Conservation (phyloP, 2,797 vertebrate genomes). For the Thunnus albacares region DNA sequence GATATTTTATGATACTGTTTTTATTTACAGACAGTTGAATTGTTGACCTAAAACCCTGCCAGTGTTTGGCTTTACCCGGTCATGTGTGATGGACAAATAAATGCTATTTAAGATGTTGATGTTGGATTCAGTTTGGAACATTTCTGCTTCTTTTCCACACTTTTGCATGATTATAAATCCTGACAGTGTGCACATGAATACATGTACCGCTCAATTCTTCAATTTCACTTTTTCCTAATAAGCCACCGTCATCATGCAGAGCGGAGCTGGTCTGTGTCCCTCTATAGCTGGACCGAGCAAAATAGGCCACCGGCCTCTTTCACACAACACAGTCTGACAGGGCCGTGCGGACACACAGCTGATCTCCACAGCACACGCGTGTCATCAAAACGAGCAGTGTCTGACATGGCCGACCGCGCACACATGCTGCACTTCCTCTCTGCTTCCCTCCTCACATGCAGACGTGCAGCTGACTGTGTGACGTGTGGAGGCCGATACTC, state of each 20-base stretch:
- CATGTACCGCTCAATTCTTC: neutral
- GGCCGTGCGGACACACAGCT: slow-evolving; percentile 41
- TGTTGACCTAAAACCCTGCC: too few relatives aligned
- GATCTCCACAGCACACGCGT: slow-evolving; percentile 50
- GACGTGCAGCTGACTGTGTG: slow-evolving; percentile 5
- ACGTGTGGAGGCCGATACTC: neutral
- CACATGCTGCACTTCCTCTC: slow-evolving; percentile 33
- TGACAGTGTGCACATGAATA: too few relatives aligned
- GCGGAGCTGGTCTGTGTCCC: neutral
- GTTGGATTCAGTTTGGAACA: neutral
- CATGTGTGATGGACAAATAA: neutral
- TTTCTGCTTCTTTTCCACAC: neutral
- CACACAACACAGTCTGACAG: slow-evolving; percentile 17
- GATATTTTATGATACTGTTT: too few relatives aligned
- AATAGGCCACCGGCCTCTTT: slow-evolving; percentile 69
- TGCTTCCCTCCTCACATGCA: slow-evolving; percentile 7
- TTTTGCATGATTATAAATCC: neutral
- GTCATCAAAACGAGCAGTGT: slow-evolving; percentile 61
- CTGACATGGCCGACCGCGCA: slow-evolving; percentile 49
- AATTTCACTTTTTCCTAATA: too few relatives aligned
- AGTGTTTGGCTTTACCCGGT: too few relatives aligned
- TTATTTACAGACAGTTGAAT: too few relatives aligned
- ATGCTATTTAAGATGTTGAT: neutral
- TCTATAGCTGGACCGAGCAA: slow-evolving; percentile 28
- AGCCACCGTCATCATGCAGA: neutral